Evolutionary conservation across 2,888 invertebrate species (phyloP).

Genomic region (Siphlonurus alternatus): DNA sequence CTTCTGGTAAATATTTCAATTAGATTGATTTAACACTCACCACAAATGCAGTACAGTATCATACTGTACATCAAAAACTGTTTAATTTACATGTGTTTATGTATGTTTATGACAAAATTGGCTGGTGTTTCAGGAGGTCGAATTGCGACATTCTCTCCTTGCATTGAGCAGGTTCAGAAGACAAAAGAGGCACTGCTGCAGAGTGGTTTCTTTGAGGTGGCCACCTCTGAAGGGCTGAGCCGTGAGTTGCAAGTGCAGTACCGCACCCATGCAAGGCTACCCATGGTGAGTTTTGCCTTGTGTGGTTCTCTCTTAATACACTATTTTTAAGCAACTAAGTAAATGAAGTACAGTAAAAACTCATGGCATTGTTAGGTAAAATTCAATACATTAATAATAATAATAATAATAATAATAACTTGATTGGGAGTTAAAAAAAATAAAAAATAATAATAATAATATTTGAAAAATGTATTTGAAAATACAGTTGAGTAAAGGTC

Average conservation of each 20-base stretch:
- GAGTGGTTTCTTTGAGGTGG: conserved; percentile 65
- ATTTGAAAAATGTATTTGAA: too few relatives aligned
- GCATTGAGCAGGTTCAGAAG: conserved; percentile 95
- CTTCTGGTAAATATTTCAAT: conserved; percentile 2
- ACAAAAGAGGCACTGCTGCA: conserved; percentile 55
- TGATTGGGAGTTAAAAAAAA: too few relatives aligned
- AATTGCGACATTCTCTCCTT: conserved; percentile 95
- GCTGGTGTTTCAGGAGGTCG: conserved; percentile 90
- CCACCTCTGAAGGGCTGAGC: conserved; percentile 76
- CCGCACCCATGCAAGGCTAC: conserved; percentile 28
- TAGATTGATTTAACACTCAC: too few relatives aligned
- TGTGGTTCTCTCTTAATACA: neutral
- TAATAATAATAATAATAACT: neutral
- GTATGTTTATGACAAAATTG: too few relatives aligned
- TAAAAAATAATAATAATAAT: too few relatives aligned
- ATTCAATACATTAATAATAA: neutral
- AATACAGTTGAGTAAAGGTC: too few relatives aligned
- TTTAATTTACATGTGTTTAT: too few relatives aligned
- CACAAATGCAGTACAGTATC: too few relatives aligned
- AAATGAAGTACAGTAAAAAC: neutral
- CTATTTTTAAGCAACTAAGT: neutral
- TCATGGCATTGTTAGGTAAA: neutral
- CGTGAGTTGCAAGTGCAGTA: conserved; percentile 54
- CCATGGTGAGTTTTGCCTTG: conserved; percentile 1
- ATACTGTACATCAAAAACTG: too few relatives aligned